Conservation (phyloP, 2,888 invertebrate genomes). For the Anorthoa munda region DNA sequence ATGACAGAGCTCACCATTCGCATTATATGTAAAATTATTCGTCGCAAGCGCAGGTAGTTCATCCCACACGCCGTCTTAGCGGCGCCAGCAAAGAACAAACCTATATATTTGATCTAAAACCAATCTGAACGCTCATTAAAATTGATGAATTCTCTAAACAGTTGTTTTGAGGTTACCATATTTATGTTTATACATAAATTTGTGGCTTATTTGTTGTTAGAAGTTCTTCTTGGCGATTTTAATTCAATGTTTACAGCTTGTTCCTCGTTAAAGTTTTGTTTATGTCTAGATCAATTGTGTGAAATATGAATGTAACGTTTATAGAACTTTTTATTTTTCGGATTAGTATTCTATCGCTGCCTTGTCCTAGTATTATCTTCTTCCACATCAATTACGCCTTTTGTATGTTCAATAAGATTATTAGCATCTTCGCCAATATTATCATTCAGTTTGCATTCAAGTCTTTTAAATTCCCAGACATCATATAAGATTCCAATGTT, state of each 20-base stretch:
- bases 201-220: constrained; percentile 43
- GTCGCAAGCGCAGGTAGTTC: constrained; percentile 68
- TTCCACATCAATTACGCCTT: background rate
- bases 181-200: constrained; percentile 55
- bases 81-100: constrained; percentile 65
- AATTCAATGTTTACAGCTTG: constrained; percentile 49
- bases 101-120: constrained; percentile 65
- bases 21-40: constrained; percentile 69
- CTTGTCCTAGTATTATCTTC: background rate
- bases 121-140: constrained; percentile 68
- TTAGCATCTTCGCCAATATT: constrained; percentile 12
- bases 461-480: constrained; percentile 39
- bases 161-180: constrained; percentile 62
- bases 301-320: constrained; percentile 28
- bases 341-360: constrained; percentile 10
- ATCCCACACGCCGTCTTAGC: constrained; percentile 70
- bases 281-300: constrained; percentile 27
- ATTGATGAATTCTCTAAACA: constrained; percentile 66
- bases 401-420: constrained; percentile 20
- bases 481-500: constrained; percentile 25
- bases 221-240: constrained; percentile 43
- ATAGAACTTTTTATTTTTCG: constrained; percentile 13
- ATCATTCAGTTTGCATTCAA: constrained; percentile 37
- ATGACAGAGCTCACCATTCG: constrained; percentile 58
- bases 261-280: constrained; percentile 50